Evolutionary conservation across 2,888 invertebrate genomes (phyloP).

Genomic region (Hedychridium roseum): DNA sequence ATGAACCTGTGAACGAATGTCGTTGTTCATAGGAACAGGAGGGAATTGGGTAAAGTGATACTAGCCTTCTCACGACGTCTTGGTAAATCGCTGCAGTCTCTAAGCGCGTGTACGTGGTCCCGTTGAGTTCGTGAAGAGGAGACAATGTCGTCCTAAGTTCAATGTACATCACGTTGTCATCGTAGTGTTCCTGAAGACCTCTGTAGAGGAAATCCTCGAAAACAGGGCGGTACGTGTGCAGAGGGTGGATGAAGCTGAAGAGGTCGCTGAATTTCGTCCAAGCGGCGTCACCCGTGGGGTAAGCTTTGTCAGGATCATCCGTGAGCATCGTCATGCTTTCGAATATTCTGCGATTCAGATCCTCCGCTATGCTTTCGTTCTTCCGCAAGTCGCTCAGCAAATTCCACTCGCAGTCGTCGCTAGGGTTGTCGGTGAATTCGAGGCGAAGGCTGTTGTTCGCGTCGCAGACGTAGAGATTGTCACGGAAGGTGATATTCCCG

Average conservation of each 20-base stretch:
- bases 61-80: constrained; percentile 63
- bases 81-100: constrained; percentile 71
- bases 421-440: constrained; percentile 25
- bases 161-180: constrained; percentile 74
- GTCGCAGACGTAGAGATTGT: constrained; percentile 68
- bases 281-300: constrained; percentile 67
- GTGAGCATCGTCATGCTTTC: constrained; percentile 68
- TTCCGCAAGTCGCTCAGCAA: constrained; percentile 35
- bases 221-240: constrained; percentile 71
- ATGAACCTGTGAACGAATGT: constrained; percentile 62
- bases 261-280: constrained; percentile 70
- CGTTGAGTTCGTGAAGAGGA: constrained; percentile 72
- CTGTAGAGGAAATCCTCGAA: constrained; percentile 74
- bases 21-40: not conserved
- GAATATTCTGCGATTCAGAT: constrained; percentile 67
- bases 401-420: constrained; percentile 41
- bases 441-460: constrained; percentile 34
- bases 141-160: constrained; percentile 73
- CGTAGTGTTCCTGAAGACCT: constrained; percentile 69
- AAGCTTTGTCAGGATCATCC: constrained; percentile 65
- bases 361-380: constrained; percentile 16
- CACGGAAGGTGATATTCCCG: constrained; percentile 69
- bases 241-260: constrained; percentile 66
- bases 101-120: constrained; percentile 65
- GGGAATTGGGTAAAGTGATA: not conserved